These are phyloP conservation scores for Trachymyrmex septentrionalis DNA, from an alignment of 1,140 invertebrate species.

Conservation along the genomic window DNA sequence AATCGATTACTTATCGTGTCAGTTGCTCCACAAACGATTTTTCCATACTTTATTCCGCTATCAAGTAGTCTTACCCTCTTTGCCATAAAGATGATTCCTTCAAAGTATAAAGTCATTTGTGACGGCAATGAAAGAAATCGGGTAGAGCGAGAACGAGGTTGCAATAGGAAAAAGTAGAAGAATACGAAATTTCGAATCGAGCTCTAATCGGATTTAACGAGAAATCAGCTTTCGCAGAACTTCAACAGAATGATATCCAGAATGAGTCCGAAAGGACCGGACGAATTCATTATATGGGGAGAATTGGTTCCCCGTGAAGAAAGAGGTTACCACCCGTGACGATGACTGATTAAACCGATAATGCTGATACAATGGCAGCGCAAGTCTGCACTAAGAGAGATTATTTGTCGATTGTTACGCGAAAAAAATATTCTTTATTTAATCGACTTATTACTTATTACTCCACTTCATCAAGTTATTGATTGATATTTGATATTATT, in stretches of 20 bases:
- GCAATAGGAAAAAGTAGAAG: constrained; percentile 21
- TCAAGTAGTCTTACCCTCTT: not conserved
- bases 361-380: constrained; percentile 30
- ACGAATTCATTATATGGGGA: constrained; percentile 60
- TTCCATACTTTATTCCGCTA: not conserved
- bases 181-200: constrained; percentile 46
- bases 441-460: constrained; percentile 28
- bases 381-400: constrained; percentile 32
- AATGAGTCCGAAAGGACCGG: not conserved
- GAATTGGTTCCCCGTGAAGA: constrained; percentile 52
- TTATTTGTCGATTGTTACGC: constrained; percentile 46
- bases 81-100: not conserved
- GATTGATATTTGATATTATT: not conserved
- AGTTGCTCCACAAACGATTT: not conserved
- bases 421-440: constrained; percentile 12
- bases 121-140: not conserved
- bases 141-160: not conserved
- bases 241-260: constrained; percentile 58
- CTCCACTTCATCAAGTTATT: not conserved
- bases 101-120: constrained; percentile 18
- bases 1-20: constrained; percentile 21
- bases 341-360: constrained; percentile 59
- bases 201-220: constrained; percentile 70
- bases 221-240: constrained; percentile 65
- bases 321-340: constrained; percentile 35